These are phyloP conservation scores for Sebastes glaucus DNA, from an alignment of 2,797 vertebrate genomes.

Conservation along the genomic window DNA sequence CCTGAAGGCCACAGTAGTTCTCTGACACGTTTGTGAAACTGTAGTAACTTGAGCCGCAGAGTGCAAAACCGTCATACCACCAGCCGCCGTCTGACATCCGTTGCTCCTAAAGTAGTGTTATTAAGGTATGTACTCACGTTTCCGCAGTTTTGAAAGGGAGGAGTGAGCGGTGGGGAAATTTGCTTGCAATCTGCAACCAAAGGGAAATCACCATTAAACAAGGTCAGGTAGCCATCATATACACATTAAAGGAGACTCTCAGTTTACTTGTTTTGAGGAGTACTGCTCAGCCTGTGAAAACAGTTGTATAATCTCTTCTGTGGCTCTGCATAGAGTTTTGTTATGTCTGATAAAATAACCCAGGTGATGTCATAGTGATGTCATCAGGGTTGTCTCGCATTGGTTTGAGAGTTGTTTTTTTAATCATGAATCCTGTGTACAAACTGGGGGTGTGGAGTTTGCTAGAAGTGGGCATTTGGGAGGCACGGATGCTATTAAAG, in stretches of 20 bases:
- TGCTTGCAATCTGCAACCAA: too few species aligned
- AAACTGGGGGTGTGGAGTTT: not conserved
- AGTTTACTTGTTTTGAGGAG: not conserved
- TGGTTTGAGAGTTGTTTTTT: not conserved
- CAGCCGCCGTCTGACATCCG: too few species aligned
- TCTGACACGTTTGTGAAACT: too few species aligned
- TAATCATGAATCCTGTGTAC: not conserved
- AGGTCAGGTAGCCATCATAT: not conserved
- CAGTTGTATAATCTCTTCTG: not conserved
- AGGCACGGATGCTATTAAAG: not conserved
- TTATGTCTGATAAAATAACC: not conserved
- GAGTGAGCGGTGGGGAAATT: too few species aligned
- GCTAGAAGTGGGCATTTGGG: not conserved
- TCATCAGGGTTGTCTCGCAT: slow-evolving; percentile 1
- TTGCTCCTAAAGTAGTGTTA: too few species aligned
- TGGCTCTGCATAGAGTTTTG: not conserved
- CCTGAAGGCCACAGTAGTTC: too few species aligned
- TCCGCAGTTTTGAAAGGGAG: too few species aligned
- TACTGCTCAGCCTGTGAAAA: slow-evolving; percentile 1
- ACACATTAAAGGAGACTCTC: not conserved
- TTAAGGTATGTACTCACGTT: too few species aligned
- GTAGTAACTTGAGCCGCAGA: too few species aligned
- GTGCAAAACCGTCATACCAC: too few species aligned
- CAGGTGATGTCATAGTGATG: slow-evolving; percentile 5
- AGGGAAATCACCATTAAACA: not conserved